A percentile compares a stretch with the other conserved stretches of the same genome.
Conservation (phyloP, 2,113 vertebrate genomes). For the Trematomus loennbergii region DNA sequence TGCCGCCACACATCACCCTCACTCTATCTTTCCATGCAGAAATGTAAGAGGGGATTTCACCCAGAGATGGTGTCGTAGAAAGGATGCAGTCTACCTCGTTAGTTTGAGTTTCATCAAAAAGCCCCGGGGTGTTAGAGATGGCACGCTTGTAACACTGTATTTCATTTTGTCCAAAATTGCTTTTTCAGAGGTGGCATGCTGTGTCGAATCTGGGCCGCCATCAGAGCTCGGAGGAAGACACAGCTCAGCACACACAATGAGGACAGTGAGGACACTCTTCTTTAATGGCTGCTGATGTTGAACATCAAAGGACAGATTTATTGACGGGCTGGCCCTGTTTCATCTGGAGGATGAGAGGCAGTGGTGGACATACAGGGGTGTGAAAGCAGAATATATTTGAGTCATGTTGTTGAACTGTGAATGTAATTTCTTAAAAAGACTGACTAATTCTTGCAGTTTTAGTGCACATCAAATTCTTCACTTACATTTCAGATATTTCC, state of each 20-base stretch:
- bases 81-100: neutral
- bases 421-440: slow-evolving; percentile 8
- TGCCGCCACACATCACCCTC: slow-evolving; percentile 18
- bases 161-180: neutral
- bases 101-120: slow-evolving; percentile 11
- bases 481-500: neutral
- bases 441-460: neutral
- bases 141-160: neutral
- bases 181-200: slow-evolving; percentile 86
- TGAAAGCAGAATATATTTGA: neutral
- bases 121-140: neutral
- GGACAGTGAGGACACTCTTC: slow-evolving; percentile 69
- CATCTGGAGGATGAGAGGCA: slow-evolving; percentile 12
- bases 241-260: slow-evolving; percentile 55
- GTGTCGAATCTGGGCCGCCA: slow-evolving; percentile 88
- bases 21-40: slow-evolving; percentile 17
- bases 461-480: neutral
- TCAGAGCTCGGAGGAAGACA: slow-evolving; percentile 78
- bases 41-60: neutral
- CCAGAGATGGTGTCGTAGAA: neutral
- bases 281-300: slow-evolving; percentile 63
- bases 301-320: slow-evolving; percentile 44
- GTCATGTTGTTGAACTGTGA: slow-evolving; percentile 21
- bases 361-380: slow-evolving; percentile 10
- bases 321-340: slow-evolving; percentile 67